These are phyloP conservation scores for Bedellia somnulentella DNA, from an alignment of 2,888 invertebrate species.

Conservation along the genomic window DNA sequence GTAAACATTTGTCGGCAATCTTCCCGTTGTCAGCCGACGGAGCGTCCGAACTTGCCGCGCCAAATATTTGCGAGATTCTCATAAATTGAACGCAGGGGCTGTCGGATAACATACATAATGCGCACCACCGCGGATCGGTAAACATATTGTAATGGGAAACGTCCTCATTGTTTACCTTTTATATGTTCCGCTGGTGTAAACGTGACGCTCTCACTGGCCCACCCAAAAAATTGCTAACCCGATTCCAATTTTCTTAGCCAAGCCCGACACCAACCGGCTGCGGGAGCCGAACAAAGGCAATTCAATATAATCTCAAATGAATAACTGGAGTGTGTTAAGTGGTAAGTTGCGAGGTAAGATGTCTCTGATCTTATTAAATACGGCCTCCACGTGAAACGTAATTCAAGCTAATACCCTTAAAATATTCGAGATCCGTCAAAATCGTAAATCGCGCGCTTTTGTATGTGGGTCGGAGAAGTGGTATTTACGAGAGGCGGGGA, in stretches of 20 bases:
- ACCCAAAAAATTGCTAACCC: no score
- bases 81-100: slow-evolving; percentile 46
- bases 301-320: no score
- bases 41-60: slow-evolving; percentile 48
- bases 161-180: slow-evolving; percentile 58
- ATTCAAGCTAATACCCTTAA: slow-evolving; percentile 35
- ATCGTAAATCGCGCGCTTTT: slow-evolving; percentile 53
- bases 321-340: not conserved
- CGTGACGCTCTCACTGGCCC: slow-evolving; percentile 33
- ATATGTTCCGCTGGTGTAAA: slow-evolving; percentile 51
- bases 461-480: slow-evolving; percentile 31
- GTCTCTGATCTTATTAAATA: no score
- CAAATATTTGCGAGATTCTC: slow-evolving; percentile 57
- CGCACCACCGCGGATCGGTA: slow-evolving; percentile 56
- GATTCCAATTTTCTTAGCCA: no score
- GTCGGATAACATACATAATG: slow-evolving; percentile 59
- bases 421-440: slow-evolving; percentile 54
- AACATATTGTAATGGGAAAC: slow-evolving; percentile 63
- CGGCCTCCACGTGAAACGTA: slow-evolving; percentile 13
- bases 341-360: not conserved
- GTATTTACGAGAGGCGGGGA: slow-evolving; percentile 40
- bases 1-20: slow-evolving; percentile 52
- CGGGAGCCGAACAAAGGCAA: no score
- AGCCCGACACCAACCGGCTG: no score
- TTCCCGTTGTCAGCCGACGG: slow-evolving; percentile 50